phyloP scores from a whole-genome alignment of 1,140 invertebrate species.

The Aricia agestis region DNA sequence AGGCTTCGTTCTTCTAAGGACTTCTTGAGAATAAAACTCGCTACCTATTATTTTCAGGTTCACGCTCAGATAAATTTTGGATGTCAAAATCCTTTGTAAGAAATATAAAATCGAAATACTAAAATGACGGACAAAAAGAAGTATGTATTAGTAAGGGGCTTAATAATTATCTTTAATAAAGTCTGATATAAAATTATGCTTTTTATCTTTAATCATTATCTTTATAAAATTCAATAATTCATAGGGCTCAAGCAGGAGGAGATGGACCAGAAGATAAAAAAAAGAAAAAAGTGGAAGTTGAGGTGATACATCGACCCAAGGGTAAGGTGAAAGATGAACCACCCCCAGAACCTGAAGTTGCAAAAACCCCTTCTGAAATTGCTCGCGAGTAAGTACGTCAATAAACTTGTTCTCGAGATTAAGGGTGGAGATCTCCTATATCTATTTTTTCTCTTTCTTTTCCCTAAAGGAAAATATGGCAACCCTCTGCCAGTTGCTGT shows the following conservation, averaged over 20 bases:
- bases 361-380: slow-evolving; percentile 48
- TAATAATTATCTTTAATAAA: background rate
- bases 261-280: slow-evolving; percentile 41
- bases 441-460: too few species aligned
- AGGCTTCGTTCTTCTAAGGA: too few species aligned
- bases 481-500: too few species aligned
- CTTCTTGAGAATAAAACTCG: too few species aligned
- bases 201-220: background rate
- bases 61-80: too few species aligned
- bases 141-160: slow-evolving; percentile 22
- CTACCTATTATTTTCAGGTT: too few species aligned
- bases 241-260: slow-evolving; percentile 37
- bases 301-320: slow-evolving; percentile 33
- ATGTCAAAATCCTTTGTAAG: too few species aligned
- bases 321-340: slow-evolving; percentile 31
- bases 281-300: slow-evolving; percentile 22
- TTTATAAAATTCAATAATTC: background rate
- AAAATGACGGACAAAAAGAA: slow-evolving; percentile 40
- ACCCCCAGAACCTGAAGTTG: slow-evolving; percentile 35
- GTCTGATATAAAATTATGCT: too few species aligned
- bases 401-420: background rate
- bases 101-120: too few species aligned
- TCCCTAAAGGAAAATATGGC: too few species aligned
- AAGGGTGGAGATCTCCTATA: too few species aligned
- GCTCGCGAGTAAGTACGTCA: slow-evolving; percentile 41